A percentile compares a stretch with the other conserved stretches of the same genome.
Evolutionary conservation across 2,888 invertebrate species (phyloP).

Genomic region (Liodrosophila aerea): DNA sequence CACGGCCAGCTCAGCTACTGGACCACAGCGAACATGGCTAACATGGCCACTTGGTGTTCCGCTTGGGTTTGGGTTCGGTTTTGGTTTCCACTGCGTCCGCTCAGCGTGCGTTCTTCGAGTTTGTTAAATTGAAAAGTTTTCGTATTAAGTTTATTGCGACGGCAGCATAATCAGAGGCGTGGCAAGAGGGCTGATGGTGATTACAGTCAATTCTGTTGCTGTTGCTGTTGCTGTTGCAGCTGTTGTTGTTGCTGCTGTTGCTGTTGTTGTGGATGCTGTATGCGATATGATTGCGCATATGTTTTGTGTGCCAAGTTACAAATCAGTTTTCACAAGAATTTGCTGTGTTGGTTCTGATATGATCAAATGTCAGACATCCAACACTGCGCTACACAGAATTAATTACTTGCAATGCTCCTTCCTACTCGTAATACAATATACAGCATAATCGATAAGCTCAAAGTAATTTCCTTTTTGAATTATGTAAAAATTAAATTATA

Average conservation of each 20-base stretch:
- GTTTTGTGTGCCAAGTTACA: conserved; percentile 63
- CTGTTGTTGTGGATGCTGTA: conserved; percentile 27
- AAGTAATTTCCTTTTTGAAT: too few species aligned
- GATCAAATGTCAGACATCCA: conserved; percentile 52
- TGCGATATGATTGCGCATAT: conserved; percentile 54
- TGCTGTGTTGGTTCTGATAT: conserved; percentile 41
- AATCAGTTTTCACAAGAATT: conserved; percentile 65
- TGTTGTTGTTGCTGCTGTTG: conserved; percentile 7
- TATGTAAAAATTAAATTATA: too few species aligned
- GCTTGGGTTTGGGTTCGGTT: conserved; percentile 38
- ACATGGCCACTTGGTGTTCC: conserved; percentile 46
- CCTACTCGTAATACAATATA: too few species aligned
- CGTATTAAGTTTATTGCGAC: conserved; percentile 66
- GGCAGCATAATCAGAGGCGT: conserved; percentile 22
- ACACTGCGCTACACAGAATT: conserved; percentile 35
- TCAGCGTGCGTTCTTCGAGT: conserved; percentile 69
- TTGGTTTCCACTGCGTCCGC: conserved; percentile 43
- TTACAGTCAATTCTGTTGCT: conserved; percentile 15
- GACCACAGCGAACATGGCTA: conserved; percentile 44
- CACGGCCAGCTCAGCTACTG: conserved; percentile 45
- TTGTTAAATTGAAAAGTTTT: conserved; percentile 71
- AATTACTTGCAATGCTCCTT: too few species aligned
- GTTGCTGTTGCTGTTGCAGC: conserved; percentile 11
- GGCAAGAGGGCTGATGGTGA: conserved; percentile 8
- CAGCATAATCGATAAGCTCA: too few species aligned